Evolutionary conservation across 1,140 invertebrate genomes (phyloP).

Genomic region (Ceratoteleas bidentatus): DNA sequence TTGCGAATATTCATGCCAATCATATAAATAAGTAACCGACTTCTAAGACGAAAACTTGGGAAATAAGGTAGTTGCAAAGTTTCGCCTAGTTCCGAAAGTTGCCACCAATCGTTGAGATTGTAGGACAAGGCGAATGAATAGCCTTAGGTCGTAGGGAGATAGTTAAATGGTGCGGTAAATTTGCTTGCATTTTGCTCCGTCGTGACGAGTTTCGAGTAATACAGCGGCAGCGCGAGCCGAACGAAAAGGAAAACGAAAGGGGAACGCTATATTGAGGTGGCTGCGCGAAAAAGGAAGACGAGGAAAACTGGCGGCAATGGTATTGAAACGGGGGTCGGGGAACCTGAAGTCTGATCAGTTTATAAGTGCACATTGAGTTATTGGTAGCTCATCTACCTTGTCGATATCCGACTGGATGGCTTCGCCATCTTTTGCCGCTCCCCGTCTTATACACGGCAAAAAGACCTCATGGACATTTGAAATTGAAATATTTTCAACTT

Average conservation of each 20-base stretch:
- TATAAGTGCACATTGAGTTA: constrained; percentile 79
- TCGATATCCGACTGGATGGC: constrained; percentile 76
- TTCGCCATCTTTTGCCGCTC: constrained; percentile 65
- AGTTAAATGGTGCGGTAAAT: constrained; percentile 63
- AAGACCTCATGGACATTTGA: constrained; percentile 51
- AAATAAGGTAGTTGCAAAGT: constrained; percentile 36
- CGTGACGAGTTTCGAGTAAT: constrained; percentile 70
- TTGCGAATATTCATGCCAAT: constrained; percentile 31
- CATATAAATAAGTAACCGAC: constrained; percentile 42
- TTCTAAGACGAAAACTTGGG: constrained; percentile 30
- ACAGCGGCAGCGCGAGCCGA: constrained; percentile 65
- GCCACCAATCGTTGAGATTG: constrained; percentile 37
- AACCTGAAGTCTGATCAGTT: constrained; percentile 76
- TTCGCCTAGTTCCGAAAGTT: constrained; percentile 52
- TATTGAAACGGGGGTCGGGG: constrained; percentile 72
- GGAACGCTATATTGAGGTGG: constrained; percentile 64
- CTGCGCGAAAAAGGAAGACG: constrained; percentile 42
- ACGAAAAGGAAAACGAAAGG: constrained; percentile 66
- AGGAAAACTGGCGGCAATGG: constrained; percentile 50
- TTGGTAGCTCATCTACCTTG: constrained; percentile 77
- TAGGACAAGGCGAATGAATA: constrained; percentile 56
- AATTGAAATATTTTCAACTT: constrained; percentile 54
- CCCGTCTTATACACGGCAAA: constrained; percentile 41
- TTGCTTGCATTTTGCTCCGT: constrained; percentile 61
- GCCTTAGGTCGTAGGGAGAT: constrained; percentile 48